These are phyloP conservation scores for Scolopax bukidnonensis DNA, from an alignment of 2,797 vertebrate species.

Conservation along the genomic window DNA sequence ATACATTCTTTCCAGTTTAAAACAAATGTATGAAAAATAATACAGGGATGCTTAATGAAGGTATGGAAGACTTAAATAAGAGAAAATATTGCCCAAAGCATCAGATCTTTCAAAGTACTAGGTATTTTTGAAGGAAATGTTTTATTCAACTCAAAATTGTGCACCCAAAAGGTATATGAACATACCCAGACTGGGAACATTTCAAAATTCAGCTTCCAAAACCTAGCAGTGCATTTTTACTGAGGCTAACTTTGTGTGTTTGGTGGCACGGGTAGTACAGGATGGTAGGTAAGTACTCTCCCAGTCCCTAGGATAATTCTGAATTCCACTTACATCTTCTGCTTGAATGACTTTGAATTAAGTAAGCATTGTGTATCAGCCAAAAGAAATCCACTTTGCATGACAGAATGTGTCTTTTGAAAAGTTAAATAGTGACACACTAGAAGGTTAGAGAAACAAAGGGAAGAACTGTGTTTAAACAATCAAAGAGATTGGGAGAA, in stretches of 20 bases:
- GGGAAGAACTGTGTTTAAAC: background rate
- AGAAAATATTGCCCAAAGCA: background rate
- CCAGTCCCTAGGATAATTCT: background rate
- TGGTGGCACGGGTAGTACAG: background rate
- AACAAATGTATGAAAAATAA: background rate
- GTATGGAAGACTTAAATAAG: background rate
- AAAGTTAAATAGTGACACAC: background rate
- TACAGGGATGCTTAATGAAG: background rate
- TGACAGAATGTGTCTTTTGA: background rate
- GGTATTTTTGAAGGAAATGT: no score
- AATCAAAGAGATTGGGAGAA: background rate
- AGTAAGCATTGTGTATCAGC: background rate
- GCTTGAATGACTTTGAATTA: background rate
- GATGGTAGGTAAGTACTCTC: background rate
- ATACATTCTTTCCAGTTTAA: background rate
- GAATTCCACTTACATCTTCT: background rate
- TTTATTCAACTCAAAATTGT: no score
- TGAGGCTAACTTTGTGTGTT: accelerated
- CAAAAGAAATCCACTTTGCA: background rate
- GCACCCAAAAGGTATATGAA: no score
- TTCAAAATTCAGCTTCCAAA: background rate
- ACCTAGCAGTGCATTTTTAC: background rate
- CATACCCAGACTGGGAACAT: background rate
- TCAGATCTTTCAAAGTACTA: background rate
- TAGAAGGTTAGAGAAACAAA: background rate